Conservation (phyloP, 2,888 invertebrate species). For the Danaus chrysippus region DNA sequence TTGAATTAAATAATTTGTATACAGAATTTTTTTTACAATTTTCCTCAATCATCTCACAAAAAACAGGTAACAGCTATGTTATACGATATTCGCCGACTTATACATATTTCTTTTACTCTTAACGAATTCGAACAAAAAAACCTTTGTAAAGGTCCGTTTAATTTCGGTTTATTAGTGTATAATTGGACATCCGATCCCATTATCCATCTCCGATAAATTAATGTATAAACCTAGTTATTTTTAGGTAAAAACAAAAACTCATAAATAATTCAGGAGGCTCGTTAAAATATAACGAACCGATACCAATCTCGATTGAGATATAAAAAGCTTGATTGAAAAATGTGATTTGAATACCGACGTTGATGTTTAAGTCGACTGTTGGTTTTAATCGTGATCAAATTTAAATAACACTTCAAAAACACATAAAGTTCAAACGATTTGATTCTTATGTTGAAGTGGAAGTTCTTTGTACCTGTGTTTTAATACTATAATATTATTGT, state of each 20-base stretch:
- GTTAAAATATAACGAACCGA: conserved; percentile 35
- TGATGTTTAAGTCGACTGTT: conserved; percentile 1
- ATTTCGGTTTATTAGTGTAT: neutral
- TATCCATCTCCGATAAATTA: conserved; percentile 10
- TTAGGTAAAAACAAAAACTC: conserved; percentile 24
- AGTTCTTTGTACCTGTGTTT: no score
- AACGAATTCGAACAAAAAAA: no score
- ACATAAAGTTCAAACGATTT: no score
- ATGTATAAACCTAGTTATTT: conserved; percentile 12
- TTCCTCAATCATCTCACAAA: neutral
- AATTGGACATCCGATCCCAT: conserved; percentile 6
- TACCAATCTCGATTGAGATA: conserved; percentile 15
- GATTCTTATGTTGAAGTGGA: no score
- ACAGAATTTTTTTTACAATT: neutral
- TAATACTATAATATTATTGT: no score
- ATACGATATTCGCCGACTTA: neutral
- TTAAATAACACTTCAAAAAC: no score
- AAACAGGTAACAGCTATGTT: no score
- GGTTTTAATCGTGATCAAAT: neutral
- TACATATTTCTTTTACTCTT: no score
- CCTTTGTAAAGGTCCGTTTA: no score
- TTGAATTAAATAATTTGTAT: conserved; percentile 1
- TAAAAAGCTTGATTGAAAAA: conserved; percentile 22
- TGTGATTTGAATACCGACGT: conserved; percentile 15
- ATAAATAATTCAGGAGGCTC: conserved; percentile 34